Percentiles rank a stretch among this genome's conserved stretches.
phyloP scores from a whole-genome alignment of 2,113 vertebrate species.

The Myiopsitta monachus region DNA sequence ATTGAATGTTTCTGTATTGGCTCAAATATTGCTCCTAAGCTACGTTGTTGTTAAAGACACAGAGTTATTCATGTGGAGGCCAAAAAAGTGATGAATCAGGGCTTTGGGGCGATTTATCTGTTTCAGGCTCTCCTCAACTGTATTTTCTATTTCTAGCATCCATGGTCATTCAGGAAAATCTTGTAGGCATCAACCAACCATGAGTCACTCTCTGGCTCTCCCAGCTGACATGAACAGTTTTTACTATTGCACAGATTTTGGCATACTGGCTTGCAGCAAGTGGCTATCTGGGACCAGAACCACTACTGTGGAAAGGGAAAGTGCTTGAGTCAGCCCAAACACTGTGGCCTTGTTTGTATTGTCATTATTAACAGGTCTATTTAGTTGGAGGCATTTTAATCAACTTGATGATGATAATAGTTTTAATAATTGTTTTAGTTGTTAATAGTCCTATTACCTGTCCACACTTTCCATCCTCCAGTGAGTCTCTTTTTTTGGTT shows the following conservation, averaged over 20 bases:
- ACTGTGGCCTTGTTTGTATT: neutral
- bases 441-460: neutral
- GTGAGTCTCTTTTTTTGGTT: neutral
- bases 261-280: neutral
- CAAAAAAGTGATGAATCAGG: slow-evolving; percentile 47
- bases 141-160: slow-evolving; percentile 53
- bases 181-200: neutral
- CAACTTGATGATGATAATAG: neutral
- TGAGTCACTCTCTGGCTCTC: slow-evolving; percentile 50
- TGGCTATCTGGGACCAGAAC: neutral
- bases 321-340: neutral
- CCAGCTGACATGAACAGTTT: neutral
- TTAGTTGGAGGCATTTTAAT: neutral
- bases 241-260: neutral
- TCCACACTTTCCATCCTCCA: neutral
- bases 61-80: neutral
- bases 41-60: neutral
- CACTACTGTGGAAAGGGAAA: neutral
- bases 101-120: slow-evolving; percentile 10
- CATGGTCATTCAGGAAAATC: slow-evolving; percentile 36
- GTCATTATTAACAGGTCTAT: neutral
- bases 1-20: neutral
- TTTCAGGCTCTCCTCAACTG: neutral
- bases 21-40: neutral
- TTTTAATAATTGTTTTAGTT: neutral